Percentiles rank a stretch among this genome's conserved stretches.
These are phyloP conservation scores for Ptyas mucosa DNA, from an alignment of 2,113 vertebrate genomes.

Conservation along the genomic window DNA sequence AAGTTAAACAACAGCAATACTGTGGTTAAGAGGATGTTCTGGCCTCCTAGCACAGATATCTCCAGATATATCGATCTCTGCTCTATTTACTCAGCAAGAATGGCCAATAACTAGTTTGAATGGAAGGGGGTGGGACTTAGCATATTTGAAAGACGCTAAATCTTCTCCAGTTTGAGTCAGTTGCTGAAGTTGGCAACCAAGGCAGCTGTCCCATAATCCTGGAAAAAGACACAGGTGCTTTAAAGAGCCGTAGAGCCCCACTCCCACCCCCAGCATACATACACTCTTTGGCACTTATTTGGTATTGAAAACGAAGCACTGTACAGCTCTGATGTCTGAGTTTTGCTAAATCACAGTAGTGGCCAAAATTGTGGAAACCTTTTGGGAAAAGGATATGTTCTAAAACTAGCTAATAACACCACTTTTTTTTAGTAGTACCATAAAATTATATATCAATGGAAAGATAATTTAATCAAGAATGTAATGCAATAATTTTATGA, in stretches of 20 bases:
- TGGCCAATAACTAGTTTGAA: not conserved
- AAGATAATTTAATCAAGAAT: too few species aligned
- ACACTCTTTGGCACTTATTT: not conserved
- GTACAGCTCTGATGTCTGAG: not conserved
- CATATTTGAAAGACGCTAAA: not conserved
- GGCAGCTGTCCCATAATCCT: not conserved
- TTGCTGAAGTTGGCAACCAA: not conserved
- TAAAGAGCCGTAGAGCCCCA: not conserved
- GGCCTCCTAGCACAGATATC: not conserved
- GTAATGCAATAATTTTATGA: too few species aligned
- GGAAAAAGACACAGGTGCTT: not conserved
- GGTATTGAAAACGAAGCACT: not conserved
- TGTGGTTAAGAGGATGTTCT: not conserved
- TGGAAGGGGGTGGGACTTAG: not conserved
- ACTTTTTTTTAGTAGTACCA: too few species aligned
- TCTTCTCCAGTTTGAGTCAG: not conserved
- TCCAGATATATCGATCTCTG: not conserved
- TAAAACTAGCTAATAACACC: too few species aligned
- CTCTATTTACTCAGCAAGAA: not conserved
- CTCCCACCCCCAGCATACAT: not conserved
- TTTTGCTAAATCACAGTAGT: too few species aligned
- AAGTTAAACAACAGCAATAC: not conserved
- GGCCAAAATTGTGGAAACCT: too few species aligned
- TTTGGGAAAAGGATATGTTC: too few species aligned
- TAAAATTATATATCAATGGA: too few species aligned